phyloP scores from a whole-genome alignment of 2,797 vertebrate genomes.

The Enteromius afrohamiltoni region DNA sequence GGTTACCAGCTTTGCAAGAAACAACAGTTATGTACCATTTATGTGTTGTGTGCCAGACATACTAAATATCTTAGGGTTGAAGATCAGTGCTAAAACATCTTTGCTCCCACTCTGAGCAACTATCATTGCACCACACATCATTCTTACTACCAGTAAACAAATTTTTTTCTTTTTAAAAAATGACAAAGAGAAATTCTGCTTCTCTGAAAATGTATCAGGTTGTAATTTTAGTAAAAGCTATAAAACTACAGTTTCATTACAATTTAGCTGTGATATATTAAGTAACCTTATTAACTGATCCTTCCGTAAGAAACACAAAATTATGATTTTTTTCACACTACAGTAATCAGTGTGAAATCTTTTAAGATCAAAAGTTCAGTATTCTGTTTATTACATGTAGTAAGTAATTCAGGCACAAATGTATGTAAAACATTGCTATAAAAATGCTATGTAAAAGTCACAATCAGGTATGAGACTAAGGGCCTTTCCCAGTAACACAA shows the following conservation, averaged over 20 bases:
- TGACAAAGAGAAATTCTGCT: background rate
- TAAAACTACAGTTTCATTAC: background rate
- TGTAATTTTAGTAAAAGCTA: background rate
- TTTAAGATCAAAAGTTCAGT: background rate
- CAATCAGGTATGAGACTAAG: constrained; percentile 5
- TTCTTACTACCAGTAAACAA: background rate
- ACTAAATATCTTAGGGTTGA: background rate
- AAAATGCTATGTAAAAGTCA: background rate
- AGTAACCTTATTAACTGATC: background rate
- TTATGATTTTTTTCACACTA: background rate
- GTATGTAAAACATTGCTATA: too few relatives aligned
- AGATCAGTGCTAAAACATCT: background rate
- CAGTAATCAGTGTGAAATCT: background rate
- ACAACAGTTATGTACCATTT: background rate
- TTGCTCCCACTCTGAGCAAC: background rate
- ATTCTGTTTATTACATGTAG: background rate
- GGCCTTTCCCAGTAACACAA: constrained; percentile 18
- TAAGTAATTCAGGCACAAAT: background rate
- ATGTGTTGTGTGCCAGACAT: background rate
- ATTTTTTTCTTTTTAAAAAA: background rate
- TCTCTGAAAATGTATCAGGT: background rate
- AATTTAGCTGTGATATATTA: background rate
- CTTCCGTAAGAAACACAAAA: background rate
- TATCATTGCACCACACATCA: background rate
- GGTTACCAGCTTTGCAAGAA: background rate